Percentiles rank a stretch among this genome's conserved stretches.
phyloP scores from a whole-genome alignment of 2,797 vertebrate genomes.

The Tiaroga cobitis region DNA sequence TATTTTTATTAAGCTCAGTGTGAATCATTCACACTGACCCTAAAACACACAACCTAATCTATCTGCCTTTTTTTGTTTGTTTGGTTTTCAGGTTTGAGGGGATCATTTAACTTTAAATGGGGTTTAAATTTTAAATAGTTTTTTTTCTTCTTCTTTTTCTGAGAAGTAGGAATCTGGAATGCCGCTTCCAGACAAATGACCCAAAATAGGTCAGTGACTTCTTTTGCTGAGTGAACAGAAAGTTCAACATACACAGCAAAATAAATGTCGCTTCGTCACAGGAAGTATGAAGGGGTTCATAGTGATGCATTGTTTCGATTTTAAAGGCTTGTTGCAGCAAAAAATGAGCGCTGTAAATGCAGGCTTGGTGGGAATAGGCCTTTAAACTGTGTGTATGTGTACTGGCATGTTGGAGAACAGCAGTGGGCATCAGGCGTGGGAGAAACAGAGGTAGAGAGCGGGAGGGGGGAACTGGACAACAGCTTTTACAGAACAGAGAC shows the following conservation, averaged over 20 bases:
- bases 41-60: not conserved
- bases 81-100: not conserved
- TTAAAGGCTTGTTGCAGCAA: not conserved
- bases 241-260: not conserved
- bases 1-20: not conserved
- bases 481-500: slow-evolving; percentile 43
- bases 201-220: not conserved
- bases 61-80: not conserved
- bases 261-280: slow-evolving; percentile 6
- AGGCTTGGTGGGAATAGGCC: not conserved
- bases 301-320: slow-evolving; percentile 15
- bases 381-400: not conserved
- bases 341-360: not conserved
- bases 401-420: slow-evolving; percentile 28
- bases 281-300: not conserved
- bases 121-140: too few relatives aligned
- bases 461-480: slow-evolving; percentile 48
- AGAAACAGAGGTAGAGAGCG: slow-evolving; percentile 8
- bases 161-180: not conserved
- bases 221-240: not conserved
- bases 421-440: slow-evolving; percentile 33
- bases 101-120: not conserved
- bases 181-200: not conserved
- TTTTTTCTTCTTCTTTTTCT: not conserved
- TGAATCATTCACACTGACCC: not conserved